phyloP scores from a whole-genome alignment of 2,113 vertebrate genomes.

The Labeo catla region DNA sequence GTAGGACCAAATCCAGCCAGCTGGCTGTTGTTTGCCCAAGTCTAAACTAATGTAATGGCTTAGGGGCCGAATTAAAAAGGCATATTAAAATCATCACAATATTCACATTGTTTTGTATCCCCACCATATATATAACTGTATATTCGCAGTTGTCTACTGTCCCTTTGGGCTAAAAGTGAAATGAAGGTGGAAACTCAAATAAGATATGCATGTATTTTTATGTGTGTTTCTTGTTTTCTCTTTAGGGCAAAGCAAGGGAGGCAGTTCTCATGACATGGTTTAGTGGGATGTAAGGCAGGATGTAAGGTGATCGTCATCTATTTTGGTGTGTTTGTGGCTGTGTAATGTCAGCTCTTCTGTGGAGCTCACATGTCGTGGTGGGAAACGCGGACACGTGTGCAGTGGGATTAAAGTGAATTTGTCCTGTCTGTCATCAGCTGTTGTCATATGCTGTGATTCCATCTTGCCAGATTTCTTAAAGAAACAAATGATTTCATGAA shows the following conservation, averaged over 20 bases:
- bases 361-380: background rate
- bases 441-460: background rate
- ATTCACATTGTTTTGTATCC: background rate
- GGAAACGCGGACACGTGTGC: background rate
- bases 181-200: background rate
- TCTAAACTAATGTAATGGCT: background rate
- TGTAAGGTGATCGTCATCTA: slow-evolving; percentile 2
- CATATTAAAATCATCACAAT: background rate
- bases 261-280: background rate
- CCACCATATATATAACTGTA: background rate
- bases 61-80: background rate
- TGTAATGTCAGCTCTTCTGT: slow-evolving; percentile 14
- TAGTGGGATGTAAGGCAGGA: background rate
- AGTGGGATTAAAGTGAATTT: background rate
- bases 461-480: background rate
- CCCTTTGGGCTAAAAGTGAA: background rate
- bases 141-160: background rate
- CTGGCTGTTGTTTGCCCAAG: background rate
- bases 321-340: slow-evolving; percentile 18
- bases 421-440: background rate
- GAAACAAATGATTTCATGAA: background rate
- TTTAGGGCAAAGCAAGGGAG: background rate
- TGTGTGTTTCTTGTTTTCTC: background rate
- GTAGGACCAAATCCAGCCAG: background rate
- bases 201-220: background rate